Percentiles rank a stretch among this genome's conserved stretches.
phyloP scores from a whole-genome alignment of 2,797 vertebrate species.

The Enteromius viviparus region DNA sequence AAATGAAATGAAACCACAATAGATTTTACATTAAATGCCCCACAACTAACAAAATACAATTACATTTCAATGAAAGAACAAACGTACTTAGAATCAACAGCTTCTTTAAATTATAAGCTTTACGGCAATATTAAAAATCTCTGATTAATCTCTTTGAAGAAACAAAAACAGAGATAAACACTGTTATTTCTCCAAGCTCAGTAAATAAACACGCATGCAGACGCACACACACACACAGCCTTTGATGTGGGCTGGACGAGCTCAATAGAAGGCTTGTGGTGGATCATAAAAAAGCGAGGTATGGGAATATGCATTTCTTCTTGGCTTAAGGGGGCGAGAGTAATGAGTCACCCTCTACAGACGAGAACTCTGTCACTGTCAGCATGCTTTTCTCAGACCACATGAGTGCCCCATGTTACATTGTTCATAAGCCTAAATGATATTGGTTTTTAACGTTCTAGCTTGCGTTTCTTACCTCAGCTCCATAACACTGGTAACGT shows the following conservation, averaged over 20 bases:
- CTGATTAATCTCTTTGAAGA: slow-evolving; percentile 25
- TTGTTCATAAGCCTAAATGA: slow-evolving; percentile 1
- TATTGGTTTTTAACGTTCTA: background rate
- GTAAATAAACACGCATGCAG: slow-evolving; percentile 25
- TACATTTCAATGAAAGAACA: slow-evolving; percentile 15
- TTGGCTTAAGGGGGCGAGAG: background rate
- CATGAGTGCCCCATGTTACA: background rate
- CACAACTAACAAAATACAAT: slow-evolving; percentile 15
- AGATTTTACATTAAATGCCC: background rate
- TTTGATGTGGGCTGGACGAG: slow-evolving; percentile 45
- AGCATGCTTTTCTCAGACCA: slow-evolving; percentile 7
- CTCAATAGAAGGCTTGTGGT: slow-evolving; percentile 35
- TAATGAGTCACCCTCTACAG: slow-evolving; percentile 20
- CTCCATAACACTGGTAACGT: slow-evolving; percentile 96
- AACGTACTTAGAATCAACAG: slow-evolving; percentile 1
- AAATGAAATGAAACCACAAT: slow-evolving; percentile 2
- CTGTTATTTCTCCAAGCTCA: slow-evolving; percentile 26
- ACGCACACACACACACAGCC: slow-evolving; percentile 13
- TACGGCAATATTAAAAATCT: slow-evolving; percentile 2
- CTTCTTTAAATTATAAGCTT: slow-evolving; percentile 10
- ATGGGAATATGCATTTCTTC: slow-evolving; percentile 33
- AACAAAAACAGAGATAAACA: slow-evolving; percentile 29
- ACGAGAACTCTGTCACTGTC: background rate
- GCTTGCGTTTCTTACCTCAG: slow-evolving; percentile 81
- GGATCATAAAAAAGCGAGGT: slow-evolving; percentile 25